Evolutionary conservation across 2,888 invertebrate species (phyloP).

Genomic region (Tachystola acroxantha): DNA sequence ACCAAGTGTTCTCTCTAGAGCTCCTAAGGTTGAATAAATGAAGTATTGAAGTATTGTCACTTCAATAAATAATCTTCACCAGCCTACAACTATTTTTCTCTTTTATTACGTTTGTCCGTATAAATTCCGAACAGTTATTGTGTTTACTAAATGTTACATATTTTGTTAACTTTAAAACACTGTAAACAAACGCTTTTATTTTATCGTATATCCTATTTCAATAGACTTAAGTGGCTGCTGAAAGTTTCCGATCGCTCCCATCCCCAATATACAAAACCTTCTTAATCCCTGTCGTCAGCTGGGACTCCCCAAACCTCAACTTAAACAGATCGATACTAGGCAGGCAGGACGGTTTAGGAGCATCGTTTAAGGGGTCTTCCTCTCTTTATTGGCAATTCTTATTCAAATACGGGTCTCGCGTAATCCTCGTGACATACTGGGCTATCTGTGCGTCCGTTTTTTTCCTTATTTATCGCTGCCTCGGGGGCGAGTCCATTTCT

Average conservation of each 20-base stretch:
- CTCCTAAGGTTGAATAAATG: too few relatives aligned
- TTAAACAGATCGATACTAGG: slow-evolving; percentile 53
- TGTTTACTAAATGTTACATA: too few relatives aligned
- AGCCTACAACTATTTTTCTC: too few relatives aligned
- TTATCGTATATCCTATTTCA: slow-evolving; percentile 7
- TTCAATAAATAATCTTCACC: too few relatives aligned
- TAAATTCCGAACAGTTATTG: too few relatives aligned
- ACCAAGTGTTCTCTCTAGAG: too few relatives aligned
- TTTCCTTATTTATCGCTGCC: slow-evolving; percentile 70
- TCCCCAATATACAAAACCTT: slow-evolving; percentile 19
- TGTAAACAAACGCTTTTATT: not conserved
- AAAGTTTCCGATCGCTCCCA: slow-evolving; percentile 11
- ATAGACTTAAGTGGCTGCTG: slow-evolving; percentile 5
- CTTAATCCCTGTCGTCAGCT: slow-evolving; percentile 2
- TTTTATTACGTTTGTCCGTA: too few relatives aligned
- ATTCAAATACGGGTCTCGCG: slow-evolving; percentile 66
- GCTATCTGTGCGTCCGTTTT: slow-evolving; percentile 59
- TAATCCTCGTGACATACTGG: slow-evolving; percentile 69
- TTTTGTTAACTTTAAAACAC: too few relatives aligned
- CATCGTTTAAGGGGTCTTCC: slow-evolving; percentile 44
- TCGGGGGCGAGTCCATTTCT: too few relatives aligned
- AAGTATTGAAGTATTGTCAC: too few relatives aligned
- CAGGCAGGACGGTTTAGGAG: slow-evolving; percentile 46
- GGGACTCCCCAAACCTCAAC: slow-evolving; percentile 18
- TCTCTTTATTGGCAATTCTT: slow-evolving; percentile 69